Evolutionary conservation across 2,888 invertebrate species (phyloP).

Genomic region (Dasysyrphus albostriatus): DNA sequence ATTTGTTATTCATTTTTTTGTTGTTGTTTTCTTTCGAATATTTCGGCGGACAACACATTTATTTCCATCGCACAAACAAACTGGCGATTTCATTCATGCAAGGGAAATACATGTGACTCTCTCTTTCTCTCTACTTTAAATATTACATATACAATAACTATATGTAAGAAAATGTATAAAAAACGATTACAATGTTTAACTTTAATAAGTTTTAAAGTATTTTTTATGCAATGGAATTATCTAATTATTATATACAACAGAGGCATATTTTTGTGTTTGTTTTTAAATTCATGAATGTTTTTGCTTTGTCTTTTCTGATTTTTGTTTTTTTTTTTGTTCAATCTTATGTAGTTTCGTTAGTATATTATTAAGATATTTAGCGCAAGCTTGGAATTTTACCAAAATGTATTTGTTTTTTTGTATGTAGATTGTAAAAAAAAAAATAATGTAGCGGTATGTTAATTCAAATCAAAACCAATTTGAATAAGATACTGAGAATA

Average conservation of each 20-base stretch:
- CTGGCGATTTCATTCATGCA: constrained; percentile 82
- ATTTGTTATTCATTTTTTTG: constrained; percentile 73
- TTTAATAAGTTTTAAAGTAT: constrained; percentile 58
- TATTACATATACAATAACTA: constrained; percentile 60
- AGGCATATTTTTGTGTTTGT: constrained; percentile 50
- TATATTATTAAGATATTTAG: constrained; percentile 51
- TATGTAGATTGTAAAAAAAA: background rate
- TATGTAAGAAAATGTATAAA: constrained; percentile 71
- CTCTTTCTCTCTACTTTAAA: constrained; percentile 70
- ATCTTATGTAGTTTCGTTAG: constrained; percentile 62
- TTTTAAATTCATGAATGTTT: constrained; percentile 57
- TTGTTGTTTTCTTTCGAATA: constrained; percentile 76
- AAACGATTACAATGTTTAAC: constrained; percentile 70
- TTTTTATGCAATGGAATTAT: constrained; percentile 66
- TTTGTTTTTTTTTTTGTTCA: constrained; percentile 37
- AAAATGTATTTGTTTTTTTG: constrained; percentile 12
- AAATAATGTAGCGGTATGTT: constrained; percentile 37
- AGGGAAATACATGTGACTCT: constrained; percentile 79
- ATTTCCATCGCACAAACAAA: constrained; percentile 78
- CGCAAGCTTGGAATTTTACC: constrained; percentile 56
- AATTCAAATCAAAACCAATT: constrained; percentile 56
- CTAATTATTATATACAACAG: constrained; percentile 71
- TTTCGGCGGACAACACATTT: constrained; percentile 47
- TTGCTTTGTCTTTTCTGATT: constrained; percentile 57
- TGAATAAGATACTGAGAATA: constrained; percentile 44